Base-by-base conservation (phyloP, 2,113 vertebrate species). In the Solea solea region DNA sequence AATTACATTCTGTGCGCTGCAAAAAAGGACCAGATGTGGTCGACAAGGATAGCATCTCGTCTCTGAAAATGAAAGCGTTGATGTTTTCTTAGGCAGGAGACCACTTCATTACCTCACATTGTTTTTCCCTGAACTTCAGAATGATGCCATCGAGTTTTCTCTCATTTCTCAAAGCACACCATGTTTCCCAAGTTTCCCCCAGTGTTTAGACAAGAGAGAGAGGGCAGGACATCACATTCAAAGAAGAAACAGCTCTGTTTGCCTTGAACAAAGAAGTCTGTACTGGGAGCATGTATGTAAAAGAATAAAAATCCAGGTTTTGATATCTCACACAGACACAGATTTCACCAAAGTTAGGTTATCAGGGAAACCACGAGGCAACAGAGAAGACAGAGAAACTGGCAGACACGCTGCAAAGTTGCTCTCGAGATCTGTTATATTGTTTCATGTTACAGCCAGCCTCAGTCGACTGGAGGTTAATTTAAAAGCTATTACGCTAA, bases 401-500 rank as follows among this genome's bases (percentile, higher is more conserved):
- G 34, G 28, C 45, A 62, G 42, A 56, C 45, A 9, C 15, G 48
- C 60, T 9, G n/a, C 12, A 8, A 57, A 59, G 63, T 49, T 72
- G 34, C 66, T 46, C n/a, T 71, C 51, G 56, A 56, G 64, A 77
- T 57, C 65, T 51, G 65, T 76, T 65, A 74, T 51, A 74, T 51
- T 84, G 72, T 78, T 83, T 63, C 71, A 73, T 52, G 61, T 78
- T 73, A 73, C 34, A 34, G 34, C 21, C 53, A 70, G 75, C 66
- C 51, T 60, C 0, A 48, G 34, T 70, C 9, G 15, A 78, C 81
- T 69, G 64, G 72, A 63, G 71, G 62, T 65, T 84, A 60, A 66
- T 85, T 90, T 82, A 75, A 86, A 88, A 87, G 55, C 45, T 55
- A 84, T 89, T 78, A 58, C 58, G 34, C 59, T 82, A 81, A 89